Conservation (phyloP, 2,888 invertebrate species). For the Rhorus exstirpatorius region DNA sequence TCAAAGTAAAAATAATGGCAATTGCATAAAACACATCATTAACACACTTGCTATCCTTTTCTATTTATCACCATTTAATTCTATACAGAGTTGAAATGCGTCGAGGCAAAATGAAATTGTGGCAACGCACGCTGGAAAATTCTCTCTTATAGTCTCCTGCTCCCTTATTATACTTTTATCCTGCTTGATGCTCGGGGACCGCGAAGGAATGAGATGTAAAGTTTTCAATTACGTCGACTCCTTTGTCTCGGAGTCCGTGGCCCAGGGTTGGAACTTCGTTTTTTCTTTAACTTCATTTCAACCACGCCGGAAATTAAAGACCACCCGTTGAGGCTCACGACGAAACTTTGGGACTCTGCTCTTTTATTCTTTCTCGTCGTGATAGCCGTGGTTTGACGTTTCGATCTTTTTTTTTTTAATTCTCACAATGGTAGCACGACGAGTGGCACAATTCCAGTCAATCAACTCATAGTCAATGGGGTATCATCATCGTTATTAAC, state of each 20-base stretch:
- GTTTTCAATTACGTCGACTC: conserved; percentile 69
- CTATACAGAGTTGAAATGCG: conserved; percentile 60
- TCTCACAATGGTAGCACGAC: background rate
- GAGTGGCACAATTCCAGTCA: background rate
- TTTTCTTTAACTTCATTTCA: conserved; percentile 40
- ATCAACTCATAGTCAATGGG: background rate
- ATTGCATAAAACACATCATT: conserved; percentile 6
- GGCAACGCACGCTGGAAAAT: conserved; percentile 47
- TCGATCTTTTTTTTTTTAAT: conserved; percentile 7
- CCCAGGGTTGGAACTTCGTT: conserved; percentile 41
- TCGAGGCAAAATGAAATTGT: conserved; percentile 64
- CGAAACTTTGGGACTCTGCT: conserved; percentile 49
- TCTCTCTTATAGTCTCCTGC: conserved; percentile 1
- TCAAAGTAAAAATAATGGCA: conserved; percentile 17
- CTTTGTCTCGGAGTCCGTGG: conserved; percentile 58
- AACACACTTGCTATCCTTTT: too few relatives aligned
- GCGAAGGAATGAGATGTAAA: conserved; percentile 68
- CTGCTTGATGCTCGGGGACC: conserved; percentile 53
- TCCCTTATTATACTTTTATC: conserved; percentile 7
- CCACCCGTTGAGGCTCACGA: conserved; percentile 37
- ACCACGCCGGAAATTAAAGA: conserved; percentile 61
- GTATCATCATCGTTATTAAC: conserved; percentile 1
- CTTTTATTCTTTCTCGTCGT: conserved; percentile 50
- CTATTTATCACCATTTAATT: too few relatives aligned
- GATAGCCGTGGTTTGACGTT: conserved; percentile 7